Evolutionary conservation across 2,797 vertebrate genomes (phyloP), one percentile per base, ranked within the genome.

Genomic region (Halcyon leucocephala): DNA sequence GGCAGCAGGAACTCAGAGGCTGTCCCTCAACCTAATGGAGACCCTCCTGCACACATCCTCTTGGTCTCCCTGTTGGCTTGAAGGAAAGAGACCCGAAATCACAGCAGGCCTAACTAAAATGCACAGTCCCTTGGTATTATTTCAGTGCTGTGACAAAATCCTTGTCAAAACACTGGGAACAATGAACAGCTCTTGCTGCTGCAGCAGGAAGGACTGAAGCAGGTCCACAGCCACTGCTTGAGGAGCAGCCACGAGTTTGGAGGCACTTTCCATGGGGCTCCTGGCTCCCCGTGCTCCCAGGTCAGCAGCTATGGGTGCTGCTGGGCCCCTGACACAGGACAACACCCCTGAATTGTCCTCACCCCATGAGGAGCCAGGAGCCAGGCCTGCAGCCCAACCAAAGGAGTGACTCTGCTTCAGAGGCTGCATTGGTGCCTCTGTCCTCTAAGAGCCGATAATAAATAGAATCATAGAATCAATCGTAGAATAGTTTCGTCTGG

Each of bases 251-350:
- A 58, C 4, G 51, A 52, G 26, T 52, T 51, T 52, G 51, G 51
- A 29, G 51, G 49, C 24, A 24, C 65, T 79, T 82, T 62, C n/a
- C 26, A 1, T 11, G 39, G 49, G 13, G 25, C 24, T 72, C 11
- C 20, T 1, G 1, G 52, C 37, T 77, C 13, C 29, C 35, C 7
- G 35, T 1, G 1, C 25, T 62, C 55, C 49, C 39, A 29, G 19
- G 6, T 18, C 55, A 52, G 66, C 37, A 83, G 12, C 25, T 20
- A 7, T 1, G 7, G 55, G 17, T 69, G 24, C 41, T 92, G 60
- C 35, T 2, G 4, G 25, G 46, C 10, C 33, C n/a, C 35, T 0
- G 1, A 10, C 26, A n/a, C 1, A 19, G 29, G 22, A 33, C 7
- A 74, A 20, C 42, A 20, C 3, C 16, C 39, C 60, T 46, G 33